Conservation (phyloP, 2,888 invertebrate species). For the Drosophila subquinaria region DNA sequence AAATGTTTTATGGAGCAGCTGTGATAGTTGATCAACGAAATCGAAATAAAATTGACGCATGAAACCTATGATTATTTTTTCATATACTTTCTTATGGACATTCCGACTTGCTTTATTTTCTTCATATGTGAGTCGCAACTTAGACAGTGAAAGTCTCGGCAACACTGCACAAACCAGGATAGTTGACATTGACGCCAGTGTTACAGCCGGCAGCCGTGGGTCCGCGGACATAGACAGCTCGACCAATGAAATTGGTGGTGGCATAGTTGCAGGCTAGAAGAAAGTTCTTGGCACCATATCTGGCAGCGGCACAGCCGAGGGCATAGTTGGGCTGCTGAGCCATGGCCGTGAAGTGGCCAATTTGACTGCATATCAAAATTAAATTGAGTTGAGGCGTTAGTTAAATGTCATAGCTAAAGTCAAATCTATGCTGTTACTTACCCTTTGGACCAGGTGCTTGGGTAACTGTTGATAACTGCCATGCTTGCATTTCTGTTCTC, state of each 20-base stretch:
- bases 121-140: not conserved
- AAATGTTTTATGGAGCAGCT: no score
- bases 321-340: conserved; percentile 36
- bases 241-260: conserved; percentile 38
- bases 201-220: conserved; percentile 45
- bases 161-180: conserved; percentile 41
- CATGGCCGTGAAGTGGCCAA: conserved; percentile 63
- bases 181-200: conserved; percentile 48
- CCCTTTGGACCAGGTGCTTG: conserved; percentile 31
- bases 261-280: conserved; percentile 65
- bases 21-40: no score
- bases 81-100: no score
- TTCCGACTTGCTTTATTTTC: not conserved
- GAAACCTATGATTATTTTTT: no score
- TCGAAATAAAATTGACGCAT: no score
- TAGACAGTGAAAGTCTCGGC: conserved; percentile 37
- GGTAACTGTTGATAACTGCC: conserved; percentile 45
- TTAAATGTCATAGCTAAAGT: not conserved
- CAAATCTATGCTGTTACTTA: conserved; percentile 29
- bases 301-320: conserved; percentile 47
- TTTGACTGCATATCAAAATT: conserved; percentile 19
- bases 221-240: conserved; percentile 38
- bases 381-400: not conserved
- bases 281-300: not conserved
- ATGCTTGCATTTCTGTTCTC: conserved; percentile 49